Evolutionary conservation across 1,140 invertebrate genomes (phyloP).

Genomic region (Dendrolimus kikuchii): DNA sequence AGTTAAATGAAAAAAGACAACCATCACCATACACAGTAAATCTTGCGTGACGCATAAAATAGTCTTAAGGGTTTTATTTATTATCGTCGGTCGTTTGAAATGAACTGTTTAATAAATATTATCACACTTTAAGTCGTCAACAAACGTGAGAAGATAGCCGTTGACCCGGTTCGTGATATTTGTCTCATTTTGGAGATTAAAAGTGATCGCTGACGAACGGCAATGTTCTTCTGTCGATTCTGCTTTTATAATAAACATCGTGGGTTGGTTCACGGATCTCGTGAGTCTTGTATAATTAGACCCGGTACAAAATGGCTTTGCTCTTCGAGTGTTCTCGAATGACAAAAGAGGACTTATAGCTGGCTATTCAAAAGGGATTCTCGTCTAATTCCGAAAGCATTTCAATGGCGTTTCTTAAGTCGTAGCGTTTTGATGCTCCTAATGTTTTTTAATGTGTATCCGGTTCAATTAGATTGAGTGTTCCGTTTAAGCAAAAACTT

Average conservation of each 20-base stretch:
- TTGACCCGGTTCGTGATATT: slow-evolving; percentile 68
- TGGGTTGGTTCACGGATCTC: slow-evolving; percentile 44
- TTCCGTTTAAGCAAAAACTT: slow-evolving; percentile 19
- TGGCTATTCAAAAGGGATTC: slow-evolving; percentile 35
- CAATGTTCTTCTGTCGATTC: slow-evolving; percentile 56
- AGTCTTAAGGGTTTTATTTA: slow-evolving; percentile 60
- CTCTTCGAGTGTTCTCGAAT: slow-evolving; percentile 51
- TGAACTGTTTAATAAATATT: slow-evolving; percentile 70
- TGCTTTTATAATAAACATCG: slow-evolving; percentile 59
- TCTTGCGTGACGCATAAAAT: slow-evolving; percentile 58
- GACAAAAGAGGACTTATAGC: slow-evolving; percentile 50
- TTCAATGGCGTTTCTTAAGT: slow-evolving; percentile 41
- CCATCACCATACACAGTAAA: slow-evolving; percentile 60
- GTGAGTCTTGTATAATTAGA: slow-evolving; percentile 54
- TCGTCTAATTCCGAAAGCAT: slow-evolving; percentile 39
- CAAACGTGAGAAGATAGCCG: slow-evolving; percentile 69
- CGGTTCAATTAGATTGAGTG: slow-evolving; percentile 34
- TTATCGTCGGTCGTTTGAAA: slow-evolving; percentile 49
- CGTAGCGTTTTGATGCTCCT: slow-evolving; percentile 23
- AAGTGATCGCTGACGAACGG: slow-evolving; percentile 51
- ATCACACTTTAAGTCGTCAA: slow-evolving; percentile 67
- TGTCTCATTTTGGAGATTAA: slow-evolving; percentile 66
- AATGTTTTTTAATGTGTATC: slow-evolving; percentile 45
- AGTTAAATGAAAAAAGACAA: slow-evolving; percentile 34
- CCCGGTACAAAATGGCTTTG: slow-evolving; percentile 35